Conservation (phyloP, 1,140 invertebrate genomes). For the Aradophagus sp. region DNA sequence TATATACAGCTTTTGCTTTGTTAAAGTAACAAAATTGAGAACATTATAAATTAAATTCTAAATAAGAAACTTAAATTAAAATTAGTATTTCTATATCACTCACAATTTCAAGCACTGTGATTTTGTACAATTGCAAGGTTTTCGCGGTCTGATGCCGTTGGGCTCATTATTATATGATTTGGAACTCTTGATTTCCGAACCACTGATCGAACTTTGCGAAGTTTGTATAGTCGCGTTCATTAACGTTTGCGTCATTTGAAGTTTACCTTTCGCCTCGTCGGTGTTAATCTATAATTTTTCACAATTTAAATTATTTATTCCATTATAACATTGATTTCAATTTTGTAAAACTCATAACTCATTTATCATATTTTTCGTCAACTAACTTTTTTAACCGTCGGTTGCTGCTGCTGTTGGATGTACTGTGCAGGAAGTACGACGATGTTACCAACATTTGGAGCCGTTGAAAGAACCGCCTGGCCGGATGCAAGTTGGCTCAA, state of each 20-base stretch:
- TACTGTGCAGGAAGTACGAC: conserved; percentile 79
- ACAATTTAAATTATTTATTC: no score
- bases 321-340: no score
- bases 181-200: conserved; percentile 62
- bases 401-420: conserved; percentile 70
- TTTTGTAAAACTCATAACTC: no score
- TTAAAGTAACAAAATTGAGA: no score
- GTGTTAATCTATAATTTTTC: conserved; percentile 49
- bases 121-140: conserved; percentile 99
- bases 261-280: conserved; percentile 67
- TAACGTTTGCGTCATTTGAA: conserved; percentile 62
- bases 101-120: conserved; percentile 98
- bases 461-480: conserved; percentile 76
- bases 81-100: conserved; percentile 66
- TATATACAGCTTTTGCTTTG: no score
- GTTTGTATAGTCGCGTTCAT: conserved; percentile 65
- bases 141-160: conserved; percentile 86
- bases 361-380: no score
- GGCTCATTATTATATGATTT: conserved; percentile 73
- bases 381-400: conserved; percentile 36
- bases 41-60: no score
- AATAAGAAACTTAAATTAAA: not conserved
- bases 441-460: conserved; percentile 74
- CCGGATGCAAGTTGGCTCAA: conserved; percentile 74
- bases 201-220: conserved; percentile 62